Conservation (phyloP, 37 sponge, comb jelly and placozoan species). For the Aphrocallistes beatrix region DNA sequence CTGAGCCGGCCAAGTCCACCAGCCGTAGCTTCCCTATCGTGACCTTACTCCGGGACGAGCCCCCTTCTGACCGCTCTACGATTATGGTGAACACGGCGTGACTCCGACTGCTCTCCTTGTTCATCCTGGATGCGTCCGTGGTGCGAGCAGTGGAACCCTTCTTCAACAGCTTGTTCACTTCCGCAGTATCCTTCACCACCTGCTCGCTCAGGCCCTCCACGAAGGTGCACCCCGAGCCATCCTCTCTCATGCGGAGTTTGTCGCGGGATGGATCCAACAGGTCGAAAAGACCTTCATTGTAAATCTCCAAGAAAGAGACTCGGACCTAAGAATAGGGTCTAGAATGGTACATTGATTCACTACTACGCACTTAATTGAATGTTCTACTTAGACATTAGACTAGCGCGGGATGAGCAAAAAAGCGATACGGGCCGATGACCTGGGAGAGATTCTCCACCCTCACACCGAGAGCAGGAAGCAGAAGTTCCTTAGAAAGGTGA, state of each 20-base stretch:
- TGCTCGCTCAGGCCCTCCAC: slow-evolving; percentile 68
- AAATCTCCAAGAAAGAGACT: slow-evolving; percentile 68
- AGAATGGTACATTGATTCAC: slow-evolving; percentile 11
- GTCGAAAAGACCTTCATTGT: slow-evolving; percentile 76
- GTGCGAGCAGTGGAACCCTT: slow-evolving; percentile 49
- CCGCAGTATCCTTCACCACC: slow-evolving; percentile 57
- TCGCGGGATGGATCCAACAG: slow-evolving; percentile 26
- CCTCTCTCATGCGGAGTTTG: not conserved
- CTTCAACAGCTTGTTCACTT: slow-evolving; percentile 42
- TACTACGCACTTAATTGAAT: not conserved
- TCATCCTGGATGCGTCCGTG: slow-evolving; percentile 69
- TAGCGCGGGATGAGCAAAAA: not conserved
- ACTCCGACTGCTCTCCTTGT: slow-evolving; percentile 44
- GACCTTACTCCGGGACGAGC: slow-evolving; percentile 12
- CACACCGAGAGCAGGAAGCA: not conserved
- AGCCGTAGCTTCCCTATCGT: slow-evolving; percentile 89
- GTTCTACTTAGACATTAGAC: not conserved
- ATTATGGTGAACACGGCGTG: slow-evolving; percentile 90
- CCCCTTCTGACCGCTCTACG: slow-evolving; percentile 57
- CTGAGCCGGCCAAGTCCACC: slow-evolving; percentile 95
- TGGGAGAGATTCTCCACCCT: not conserved
- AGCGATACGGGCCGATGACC: not conserved
- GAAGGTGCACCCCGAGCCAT: not conserved
- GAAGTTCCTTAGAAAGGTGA: not conserved
- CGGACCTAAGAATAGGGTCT: slow-evolving; percentile 56